These are phyloP conservation scores for Rhopilema esculentum DNA, from an alignment of 30 jellyfish, hydroid and myxozoan species.

Conservation along the genomic window DNA sequence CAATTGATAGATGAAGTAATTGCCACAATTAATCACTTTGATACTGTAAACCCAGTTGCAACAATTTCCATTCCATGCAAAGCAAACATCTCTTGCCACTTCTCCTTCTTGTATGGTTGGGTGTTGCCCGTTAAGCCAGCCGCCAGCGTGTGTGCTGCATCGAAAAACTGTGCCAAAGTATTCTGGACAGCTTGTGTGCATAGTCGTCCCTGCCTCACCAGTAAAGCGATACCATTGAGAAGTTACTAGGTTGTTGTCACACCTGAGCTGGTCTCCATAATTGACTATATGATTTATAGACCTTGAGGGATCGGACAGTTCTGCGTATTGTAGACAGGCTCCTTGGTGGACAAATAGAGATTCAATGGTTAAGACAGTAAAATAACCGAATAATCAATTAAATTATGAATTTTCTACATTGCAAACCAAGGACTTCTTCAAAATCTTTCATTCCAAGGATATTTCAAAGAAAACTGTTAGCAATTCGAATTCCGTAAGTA, in stretches of 20 bases:
- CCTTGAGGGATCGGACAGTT: neutral
- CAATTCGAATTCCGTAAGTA: too few species aligned
- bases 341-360: neutral
- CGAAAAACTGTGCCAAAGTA: neutral
- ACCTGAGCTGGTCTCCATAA: neutral
- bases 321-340: neutral
- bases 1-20: neutral
- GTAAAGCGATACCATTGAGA: neutral
- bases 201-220: neutral
- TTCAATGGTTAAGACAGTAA: too few species aligned
- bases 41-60: neutral
- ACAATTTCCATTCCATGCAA: slow-evolving; percentile 1
- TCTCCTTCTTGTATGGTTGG: neutral
- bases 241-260: neutral
- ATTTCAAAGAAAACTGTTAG: too few species aligned
- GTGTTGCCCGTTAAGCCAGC: slow-evolving; percentile 17
- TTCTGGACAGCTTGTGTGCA: neutral
- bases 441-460: too few species aligned
- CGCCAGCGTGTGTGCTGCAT: neutral
- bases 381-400: too few species aligned
- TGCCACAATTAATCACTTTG: neutral
- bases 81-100: neutral
- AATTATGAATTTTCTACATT: too few species aligned
- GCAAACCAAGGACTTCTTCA: too few species aligned
- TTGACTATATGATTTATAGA: neutral